phyloP scores from a whole-genome alignment of 1,140 invertebrate species.

The Dendrolimus punctatus region DNA sequence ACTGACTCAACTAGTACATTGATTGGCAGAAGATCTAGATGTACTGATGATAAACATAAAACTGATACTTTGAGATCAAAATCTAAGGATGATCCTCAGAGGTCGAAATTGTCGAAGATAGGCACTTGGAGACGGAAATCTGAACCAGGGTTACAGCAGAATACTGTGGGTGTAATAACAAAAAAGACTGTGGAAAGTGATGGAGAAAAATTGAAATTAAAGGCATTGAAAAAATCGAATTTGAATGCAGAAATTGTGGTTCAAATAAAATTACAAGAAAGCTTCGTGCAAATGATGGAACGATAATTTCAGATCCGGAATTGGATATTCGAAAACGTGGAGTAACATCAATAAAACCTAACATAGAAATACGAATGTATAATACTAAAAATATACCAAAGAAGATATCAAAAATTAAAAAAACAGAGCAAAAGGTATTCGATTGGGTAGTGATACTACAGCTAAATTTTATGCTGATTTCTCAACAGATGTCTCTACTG shows the following conservation, averaged over 20 bases:
- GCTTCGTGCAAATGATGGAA: constrained; percentile 29
- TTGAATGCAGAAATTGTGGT: constrained; percentile 62
- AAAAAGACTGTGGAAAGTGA: constrained; percentile 56
- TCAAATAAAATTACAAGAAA: constrained; percentile 57
- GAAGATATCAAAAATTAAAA: constrained; percentile 77
- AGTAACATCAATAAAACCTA: constrained; percentile 28
- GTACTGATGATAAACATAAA: constrained; percentile 45
- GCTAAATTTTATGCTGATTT: constrained; percentile 79
- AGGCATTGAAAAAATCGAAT: constrained; percentile 58
- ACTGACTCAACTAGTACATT: constrained; percentile 42
- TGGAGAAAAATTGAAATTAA: constrained; percentile 35
- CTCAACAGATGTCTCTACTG: constrained; percentile 71
- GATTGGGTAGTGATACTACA: constrained; percentile 64
- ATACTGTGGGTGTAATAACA: constrained; percentile 27
- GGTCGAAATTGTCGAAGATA: constrained; percentile 70
- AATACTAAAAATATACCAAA: constrained; percentile 78
- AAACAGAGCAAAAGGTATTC: constrained; percentile 72
- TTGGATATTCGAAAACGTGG: constrained; percentile 33
- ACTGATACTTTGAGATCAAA: constrained; percentile 51
- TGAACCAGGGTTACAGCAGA: constrained; percentile 75
- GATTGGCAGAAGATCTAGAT: constrained; percentile 48
- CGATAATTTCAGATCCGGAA: constrained; percentile 48
- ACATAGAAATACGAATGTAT: constrained; percentile 74
- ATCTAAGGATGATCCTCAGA: constrained; percentile 67
- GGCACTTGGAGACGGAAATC: constrained; percentile 81